Evolutionary conservation across 2,113 vertebrate genomes (phyloP).

Genomic region (Actenoides lindsayi): DNA sequence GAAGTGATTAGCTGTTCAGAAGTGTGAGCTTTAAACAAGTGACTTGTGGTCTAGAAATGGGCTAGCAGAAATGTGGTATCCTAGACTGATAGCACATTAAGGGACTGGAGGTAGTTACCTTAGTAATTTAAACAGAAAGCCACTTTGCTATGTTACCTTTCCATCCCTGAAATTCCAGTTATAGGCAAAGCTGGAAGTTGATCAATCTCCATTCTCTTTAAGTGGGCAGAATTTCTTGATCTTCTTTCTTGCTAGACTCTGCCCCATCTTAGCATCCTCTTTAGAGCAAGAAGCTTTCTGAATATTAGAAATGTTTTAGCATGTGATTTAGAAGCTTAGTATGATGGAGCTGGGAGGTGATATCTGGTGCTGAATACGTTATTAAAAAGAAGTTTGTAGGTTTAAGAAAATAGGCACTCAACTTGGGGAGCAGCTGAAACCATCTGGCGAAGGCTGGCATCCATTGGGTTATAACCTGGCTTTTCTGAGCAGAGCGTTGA

Average conservation of each 20-base stretch:
- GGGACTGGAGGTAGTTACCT: background rate
- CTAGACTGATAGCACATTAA: background rate
- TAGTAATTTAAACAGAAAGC: background rate
- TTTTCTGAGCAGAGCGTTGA: background rate
- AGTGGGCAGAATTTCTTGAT: background rate
- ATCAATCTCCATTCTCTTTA: background rate
- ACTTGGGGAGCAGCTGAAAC: rapidly evolving
- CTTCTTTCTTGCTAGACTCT: background rate
- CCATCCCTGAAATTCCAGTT: background rate
- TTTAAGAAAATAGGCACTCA: background rate
- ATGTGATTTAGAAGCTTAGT: background rate
- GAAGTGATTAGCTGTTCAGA: background rate
- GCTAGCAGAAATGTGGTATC: background rate
- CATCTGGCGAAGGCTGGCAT: background rate
- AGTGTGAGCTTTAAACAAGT: background rate
- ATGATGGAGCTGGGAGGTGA: background rate
- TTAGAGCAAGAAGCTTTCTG: background rate
- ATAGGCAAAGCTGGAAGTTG: background rate
- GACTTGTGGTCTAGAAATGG: background rate
- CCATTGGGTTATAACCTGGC: background rate
- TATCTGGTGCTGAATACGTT: background rate
- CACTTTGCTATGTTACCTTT: background rate
- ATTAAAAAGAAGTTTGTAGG: background rate
- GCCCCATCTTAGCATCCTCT: background rate
- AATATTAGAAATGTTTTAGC: background rate